Conservation (phyloP, 2,797 vertebrate species). For the Synaphobranchus kaupii region DNA sequence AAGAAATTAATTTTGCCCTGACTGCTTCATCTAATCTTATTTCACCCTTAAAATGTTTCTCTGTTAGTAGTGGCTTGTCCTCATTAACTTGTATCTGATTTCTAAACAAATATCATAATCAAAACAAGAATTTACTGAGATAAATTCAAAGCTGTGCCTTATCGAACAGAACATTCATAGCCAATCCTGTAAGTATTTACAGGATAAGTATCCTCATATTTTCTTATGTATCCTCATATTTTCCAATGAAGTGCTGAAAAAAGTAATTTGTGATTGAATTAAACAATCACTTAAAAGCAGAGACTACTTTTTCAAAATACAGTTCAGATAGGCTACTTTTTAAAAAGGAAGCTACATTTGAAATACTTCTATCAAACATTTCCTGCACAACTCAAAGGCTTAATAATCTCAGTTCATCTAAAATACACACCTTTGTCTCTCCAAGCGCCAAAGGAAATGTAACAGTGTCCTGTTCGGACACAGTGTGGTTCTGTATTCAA, state of each 20-base stretch:
- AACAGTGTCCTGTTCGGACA: background rate
- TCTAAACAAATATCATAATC: background rate
- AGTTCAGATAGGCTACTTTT: background rate
- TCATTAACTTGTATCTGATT: background rate
- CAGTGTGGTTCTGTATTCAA: background rate
- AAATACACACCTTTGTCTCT: conserved; percentile 6
- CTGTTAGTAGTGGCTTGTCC: background rate
- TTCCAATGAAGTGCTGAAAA: background rate
- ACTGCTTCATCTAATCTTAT: background rate
- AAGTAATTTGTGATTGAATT: too few relatives aligned
- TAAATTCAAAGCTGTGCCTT: background rate
- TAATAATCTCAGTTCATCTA: background rate
- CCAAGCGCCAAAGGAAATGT: background rate
- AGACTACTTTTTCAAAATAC: background rate
- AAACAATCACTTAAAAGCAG: conserved; percentile 2
- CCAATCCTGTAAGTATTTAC: background rate
- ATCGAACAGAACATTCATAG: background rate
- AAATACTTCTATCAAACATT: background rate
- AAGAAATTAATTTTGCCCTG: background rate
- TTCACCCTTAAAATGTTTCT: background rate
- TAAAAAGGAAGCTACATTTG: background rate
- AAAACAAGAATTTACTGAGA: background rate
- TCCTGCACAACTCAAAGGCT: background rate
- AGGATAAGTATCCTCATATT: too few relatives aligned
- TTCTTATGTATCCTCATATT: too few relatives aligned